Base-by-base conservation (phyloP, 2,113 vertebrate species). In the Sinosuthora webbiana region DNA sequence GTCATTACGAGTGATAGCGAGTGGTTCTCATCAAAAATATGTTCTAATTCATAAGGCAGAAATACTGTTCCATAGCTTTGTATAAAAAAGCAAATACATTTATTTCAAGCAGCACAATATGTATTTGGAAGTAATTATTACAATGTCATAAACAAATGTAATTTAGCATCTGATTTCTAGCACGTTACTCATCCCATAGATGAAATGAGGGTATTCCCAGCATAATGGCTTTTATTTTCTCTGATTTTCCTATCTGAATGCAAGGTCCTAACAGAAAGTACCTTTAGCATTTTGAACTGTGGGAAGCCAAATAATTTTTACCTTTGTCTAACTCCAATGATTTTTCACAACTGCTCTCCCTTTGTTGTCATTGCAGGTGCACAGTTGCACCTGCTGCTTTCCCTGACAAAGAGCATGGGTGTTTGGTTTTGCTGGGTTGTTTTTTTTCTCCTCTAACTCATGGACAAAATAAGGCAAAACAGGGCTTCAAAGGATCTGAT, bases 391-490 rank as follows among this genome's bases (percentile, higher is more conserved):
- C 59, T 90, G 55, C 23, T 5, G 21, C 9, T 55, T 87, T 92
- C 15, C 12, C 27, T 59, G 12, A 50, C 33, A 41, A 69, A 87
- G 28, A 55, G 8, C 1, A 0, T 0, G 2, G 11, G 3, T 33
- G 13, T 33, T 70, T 19, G 8, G 7, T 3, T 27, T 62, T 64
- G 5, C 30, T 41, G 17, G 35, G 28, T 0, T n/a, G n/a, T 7
- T 39, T 41, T 5, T 39, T 31, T 2, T 6, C 6, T 7, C 11
- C 8, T 27, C 15, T 27, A 62, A 41, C 10, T 86, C 20, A 30
- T 6, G 9, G 28, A 69, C 15, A 70, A 76, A 73, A 73, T 45
- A 59, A 82, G 7, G 27, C 23, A 76, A 53, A 75, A 42, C 3
- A 49, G 21, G 23, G 6, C 8, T 85, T 57, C 50, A 49, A 13